phyloP scores from a whole-genome alignment of 2,113 vertebrate species.

The Salvator merianae region DNA sequence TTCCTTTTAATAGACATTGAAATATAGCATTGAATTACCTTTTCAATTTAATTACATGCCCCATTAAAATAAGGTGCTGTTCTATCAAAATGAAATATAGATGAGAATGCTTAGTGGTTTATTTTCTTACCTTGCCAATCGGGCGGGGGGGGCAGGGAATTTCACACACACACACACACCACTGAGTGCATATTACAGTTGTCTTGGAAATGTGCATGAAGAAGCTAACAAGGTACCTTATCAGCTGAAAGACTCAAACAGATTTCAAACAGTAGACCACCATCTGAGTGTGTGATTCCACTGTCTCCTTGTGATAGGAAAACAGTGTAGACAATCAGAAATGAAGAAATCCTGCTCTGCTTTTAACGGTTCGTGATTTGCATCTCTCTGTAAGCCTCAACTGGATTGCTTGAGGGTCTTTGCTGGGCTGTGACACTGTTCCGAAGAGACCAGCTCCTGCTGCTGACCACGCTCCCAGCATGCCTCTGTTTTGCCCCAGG shows the following conservation, averaged over 20 bases:
- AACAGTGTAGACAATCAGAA: too few species aligned
- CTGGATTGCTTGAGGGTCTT: not conserved
- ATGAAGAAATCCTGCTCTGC: not conserved
- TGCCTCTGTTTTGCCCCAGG: too few species aligned
- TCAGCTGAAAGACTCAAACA: not conserved
- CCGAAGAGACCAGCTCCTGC: not conserved
- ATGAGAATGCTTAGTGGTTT: not conserved
- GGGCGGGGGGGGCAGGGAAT: not conserved
- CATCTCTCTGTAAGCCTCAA: not conserved
- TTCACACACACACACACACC: not conserved
- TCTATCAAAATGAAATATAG: slow-evolving; percentile 9
- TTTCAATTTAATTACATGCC: not conserved
- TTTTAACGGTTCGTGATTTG: not conserved
- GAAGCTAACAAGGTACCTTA: too few species aligned
- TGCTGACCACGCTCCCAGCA: not conserved
- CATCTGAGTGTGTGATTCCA: not conserved
- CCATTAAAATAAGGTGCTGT: not conserved
- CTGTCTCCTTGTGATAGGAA: too few species aligned
- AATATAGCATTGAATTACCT: not conserved
- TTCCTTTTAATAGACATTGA: slow-evolving; percentile 6
- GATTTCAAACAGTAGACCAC: not conserved
- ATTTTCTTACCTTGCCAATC: not conserved
- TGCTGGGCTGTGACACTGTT: not conserved
- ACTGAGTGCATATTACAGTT: not conserved
- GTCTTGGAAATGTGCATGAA: not conserved